A percentile compares a stretch with the other conserved stretches of the same genome.
These are phyloP conservation scores for Drosophila villosipedis DNA, from an alignment of 2,888 invertebrate genomes.

Conservation along the genomic window DNA sequence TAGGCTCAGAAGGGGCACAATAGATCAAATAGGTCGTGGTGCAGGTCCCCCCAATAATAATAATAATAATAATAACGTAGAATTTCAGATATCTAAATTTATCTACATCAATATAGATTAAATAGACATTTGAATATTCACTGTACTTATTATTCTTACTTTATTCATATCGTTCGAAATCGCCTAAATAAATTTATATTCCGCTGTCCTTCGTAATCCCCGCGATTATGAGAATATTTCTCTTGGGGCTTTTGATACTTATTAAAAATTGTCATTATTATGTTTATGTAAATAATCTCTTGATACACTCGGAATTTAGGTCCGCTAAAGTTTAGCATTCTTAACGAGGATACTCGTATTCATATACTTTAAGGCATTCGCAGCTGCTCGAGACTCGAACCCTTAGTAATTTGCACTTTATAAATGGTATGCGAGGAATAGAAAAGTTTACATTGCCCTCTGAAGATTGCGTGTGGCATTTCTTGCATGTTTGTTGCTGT, in stretches of 20 bases:
- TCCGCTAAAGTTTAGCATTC: conserved; percentile 43
- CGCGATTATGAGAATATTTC: conserved; percentile 8
- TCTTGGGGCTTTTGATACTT: conserved; percentile 20
- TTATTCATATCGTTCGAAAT: conserved; percentile 2
- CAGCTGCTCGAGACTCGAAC: conserved; percentile 53
- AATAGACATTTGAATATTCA: not conserved
- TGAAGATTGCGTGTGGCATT: conserved; percentile 73
- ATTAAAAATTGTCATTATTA: conserved; percentile 45
- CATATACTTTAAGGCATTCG: conserved; percentile 43
- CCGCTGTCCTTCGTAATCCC: conserved; percentile 12
- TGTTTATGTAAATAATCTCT: conserved; percentile 38
- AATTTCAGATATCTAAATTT: not conserved
- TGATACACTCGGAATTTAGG: conserved; percentile 23
- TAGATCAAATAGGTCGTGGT: no score
- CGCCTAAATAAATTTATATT: not conserved
- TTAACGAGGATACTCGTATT: conserved; percentile 17
- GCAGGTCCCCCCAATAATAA: no score
- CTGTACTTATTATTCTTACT: not conserved
- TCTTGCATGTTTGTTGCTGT: conserved; percentile 57
- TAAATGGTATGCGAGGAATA: conserved; percentile 58
- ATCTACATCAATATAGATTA: not conserved
- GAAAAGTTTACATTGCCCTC: conserved; percentile 77
- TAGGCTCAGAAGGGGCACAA: no score
- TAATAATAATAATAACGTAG: not conserved
- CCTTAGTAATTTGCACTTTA: conserved; percentile 72